Base-by-base conservation (phyloP, 2,113 vertebrate species). In the Mastomys coucha region DNA sequence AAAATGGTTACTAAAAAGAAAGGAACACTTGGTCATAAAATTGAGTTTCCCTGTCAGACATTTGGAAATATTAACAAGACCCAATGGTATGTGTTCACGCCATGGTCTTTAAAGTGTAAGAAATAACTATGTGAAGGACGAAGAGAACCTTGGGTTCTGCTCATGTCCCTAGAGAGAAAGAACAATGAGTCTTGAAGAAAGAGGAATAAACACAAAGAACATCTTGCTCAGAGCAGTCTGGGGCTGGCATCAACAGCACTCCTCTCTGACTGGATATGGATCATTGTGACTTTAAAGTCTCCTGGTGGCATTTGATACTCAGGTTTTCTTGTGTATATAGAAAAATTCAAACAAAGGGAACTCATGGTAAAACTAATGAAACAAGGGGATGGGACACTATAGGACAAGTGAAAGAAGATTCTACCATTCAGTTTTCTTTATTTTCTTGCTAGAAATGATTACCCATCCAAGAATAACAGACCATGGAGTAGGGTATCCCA, bases 381-480 rank as follows among this genome's bases (percentile, higher is more conserved):
- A 49, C 0, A 0, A 19, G 26, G 60, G 10, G 39, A 80, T 45
- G 3, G 56, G 67, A 26, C 58, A 31, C 20, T 0, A 51, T 56
- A 20, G n/a, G 73, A 53, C 24, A 65, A 45, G 94, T 51, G 0
- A 20, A 73, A 78, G 56, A 49, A 51, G 31, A 93, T 2, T 4
- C 58, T 65, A 85, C 88, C 92, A 22, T 93, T 96, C 93, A 95
- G 91, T 67, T 97, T 78, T 77, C 85, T 96, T 53, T 13, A 4
- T 75, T 91, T 97, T 97, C 97, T 58, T n/a, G 58, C 91, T 65
- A 94, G 91, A 39, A 6, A 75, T 33, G 58, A 82, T 56, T 84
- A 93, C 22, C 76, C 60, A 92, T 85, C 49, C 76, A 90, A 97
- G 63, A 16, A 97, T 93, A 96, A 78, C 72, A 93, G 89, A 97